Base-by-base conservation (phyloP, 1,140 invertebrate species). In the Wasmannia auropunctata region DNA sequence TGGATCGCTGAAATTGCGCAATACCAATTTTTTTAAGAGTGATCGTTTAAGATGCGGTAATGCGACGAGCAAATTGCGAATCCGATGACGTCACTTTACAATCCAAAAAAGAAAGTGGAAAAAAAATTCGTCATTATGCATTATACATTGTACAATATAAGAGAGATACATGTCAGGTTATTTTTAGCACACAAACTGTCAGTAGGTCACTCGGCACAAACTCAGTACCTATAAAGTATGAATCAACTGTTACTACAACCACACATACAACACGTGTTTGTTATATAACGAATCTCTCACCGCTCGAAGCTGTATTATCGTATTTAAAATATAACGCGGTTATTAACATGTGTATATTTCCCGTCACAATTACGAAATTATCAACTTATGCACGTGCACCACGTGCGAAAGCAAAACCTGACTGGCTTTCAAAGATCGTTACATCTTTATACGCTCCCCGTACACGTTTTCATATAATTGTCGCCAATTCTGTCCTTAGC, bases 201-300 rank as follows among this genome's bases (percentile, higher is more conserved):
- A 85, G 70, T 88, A 88, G 87, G 72, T 88, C 87, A 88, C 88
- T 88, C 87, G 88, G 87, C 77, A 88, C n/a, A n/a, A n/a, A n/a
- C n/a, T n/a, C n/a, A 88, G 85, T 88, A 86, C 87, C 63, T 85
- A 60, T 72, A 34, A 60, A 56, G 87, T 65, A 85, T 88, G 87
- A 88, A 88, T 88, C 87, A 88, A 67, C 80, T 88, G n/a, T 88
- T 88, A 88, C 87, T 88, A 88, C 56, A 67, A 46, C 43, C n/a
- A n/a, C n/a, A 51, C 67, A 19, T 10, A 25, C 19, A 56, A 31
- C 70, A 46, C 75, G 58, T 67, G 67, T 62, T 63, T 58, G 25
- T 81, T 72, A 83, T 34, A 83, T 87, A 87, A 58, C 25, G 19
- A 11, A 19, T 31, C 7, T 67, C 63, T 87, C 37, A 49, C 79